Percentiles rank a stretch among this genome's conserved stretches.
Conservation (phyloP, 2,888 invertebrate species). For the Tortricodes alternella region DNA sequence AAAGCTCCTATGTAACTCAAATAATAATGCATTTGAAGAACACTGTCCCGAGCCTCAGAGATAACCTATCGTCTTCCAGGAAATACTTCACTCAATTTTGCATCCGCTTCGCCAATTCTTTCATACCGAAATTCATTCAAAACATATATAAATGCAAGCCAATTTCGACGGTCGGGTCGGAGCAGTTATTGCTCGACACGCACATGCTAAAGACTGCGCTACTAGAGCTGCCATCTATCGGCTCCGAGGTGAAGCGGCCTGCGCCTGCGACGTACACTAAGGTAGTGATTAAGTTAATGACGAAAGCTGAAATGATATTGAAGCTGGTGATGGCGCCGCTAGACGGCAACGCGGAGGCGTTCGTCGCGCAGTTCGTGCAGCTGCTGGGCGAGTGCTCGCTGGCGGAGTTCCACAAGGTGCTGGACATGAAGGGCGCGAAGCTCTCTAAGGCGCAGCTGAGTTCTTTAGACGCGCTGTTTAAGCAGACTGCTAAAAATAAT, state of each 20-base stretch:
- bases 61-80: conserved; percentile 93
- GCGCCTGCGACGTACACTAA: conserved; percentile 94
- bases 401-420: conserved; percentile 95
- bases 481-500: conserved; percentile 47
- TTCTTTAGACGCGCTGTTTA: conserved; percentile 58
- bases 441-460: conserved; percentile 58
- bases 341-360: conserved; percentile 86
- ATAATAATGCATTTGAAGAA: conserved; percentile 93
- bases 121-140: conserved; percentile 97
- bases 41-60: conserved; percentile 93
- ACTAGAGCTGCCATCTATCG: conserved; percentile 96
- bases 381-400: conserved; percentile 94
- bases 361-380: conserved; percentile 95
- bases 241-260: conserved; percentile 93
- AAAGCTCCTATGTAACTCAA: conserved; percentile 96
- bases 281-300: conserved; percentile 95
- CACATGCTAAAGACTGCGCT: conserved; percentile 97
- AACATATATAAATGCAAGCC: conserved; percentile 96
- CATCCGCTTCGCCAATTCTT: conserved; percentile 96
- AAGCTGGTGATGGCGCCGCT: conserved; percentile 98
- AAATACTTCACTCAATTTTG: conserved; percentile 99
- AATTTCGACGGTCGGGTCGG: conserved; percentile 94
- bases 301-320: conserved; percentile 98
- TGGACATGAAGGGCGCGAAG: conserved; percentile 95
- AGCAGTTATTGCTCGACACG: conserved; percentile 96